phyloP scores from a whole-genome alignment of 2,888 invertebrate genomes.

The Amphipoea lucens region DNA sequence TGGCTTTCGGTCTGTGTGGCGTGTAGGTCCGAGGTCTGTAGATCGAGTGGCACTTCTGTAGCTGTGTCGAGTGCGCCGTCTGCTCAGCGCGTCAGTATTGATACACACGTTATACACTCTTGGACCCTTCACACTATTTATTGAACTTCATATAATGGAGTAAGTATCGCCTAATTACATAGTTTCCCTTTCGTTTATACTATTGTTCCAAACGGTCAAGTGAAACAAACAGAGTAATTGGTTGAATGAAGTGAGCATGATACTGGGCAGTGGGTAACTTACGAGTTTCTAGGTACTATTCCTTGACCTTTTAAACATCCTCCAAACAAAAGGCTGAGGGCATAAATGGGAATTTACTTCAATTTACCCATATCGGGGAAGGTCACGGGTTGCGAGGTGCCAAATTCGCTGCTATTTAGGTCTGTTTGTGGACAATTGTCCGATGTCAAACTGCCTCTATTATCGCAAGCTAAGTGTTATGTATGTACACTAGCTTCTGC shows the following conservation, averaged over 20 bases:
- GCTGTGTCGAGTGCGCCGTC: background rate
- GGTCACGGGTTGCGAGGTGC: background rate
- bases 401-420: background rate
- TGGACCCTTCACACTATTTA: background rate
- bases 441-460: background rate
- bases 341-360: background rate
- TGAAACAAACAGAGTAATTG: conserved; percentile 1
- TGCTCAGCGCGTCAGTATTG: conserved; percentile 7
- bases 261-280: background rate
- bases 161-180: conserved; percentile 6
- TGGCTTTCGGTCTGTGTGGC: background rate
- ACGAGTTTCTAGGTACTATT: background rate
- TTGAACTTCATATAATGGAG: conserved; percentile 1
- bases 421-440: background rate
- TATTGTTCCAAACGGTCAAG: background rate
- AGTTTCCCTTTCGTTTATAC: background rate
- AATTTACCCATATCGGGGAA: background rate
- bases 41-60: background rate
- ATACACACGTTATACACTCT: background rate
- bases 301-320: background rate
- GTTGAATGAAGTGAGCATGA: background rate
- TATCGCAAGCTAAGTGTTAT: background rate
- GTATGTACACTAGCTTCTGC: background rate
- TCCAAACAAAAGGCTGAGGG: background rate
- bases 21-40: background rate